Evolutionary conservation across 2,113 vertebrate genomes (phyloP).

Genomic region (Haplotaxodon microlepis): DNA sequence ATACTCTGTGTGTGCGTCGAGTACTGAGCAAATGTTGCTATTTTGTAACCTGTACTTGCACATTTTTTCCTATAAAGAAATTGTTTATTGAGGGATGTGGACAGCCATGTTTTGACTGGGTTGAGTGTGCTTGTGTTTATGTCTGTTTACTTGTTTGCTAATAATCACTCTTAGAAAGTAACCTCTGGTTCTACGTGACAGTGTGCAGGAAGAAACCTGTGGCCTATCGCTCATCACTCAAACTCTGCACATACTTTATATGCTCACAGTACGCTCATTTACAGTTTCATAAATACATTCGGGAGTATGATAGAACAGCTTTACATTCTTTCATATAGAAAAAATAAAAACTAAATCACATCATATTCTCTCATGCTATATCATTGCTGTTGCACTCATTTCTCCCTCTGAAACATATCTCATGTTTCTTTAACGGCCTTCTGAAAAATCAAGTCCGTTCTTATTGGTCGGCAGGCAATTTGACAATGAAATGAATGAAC

Average conservation of each 20-base stretch:
- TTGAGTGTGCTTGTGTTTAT: background rate
- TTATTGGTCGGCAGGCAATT: background rate
- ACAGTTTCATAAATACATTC: background rate
- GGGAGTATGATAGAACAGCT: background rate
- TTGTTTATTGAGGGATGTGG: background rate
- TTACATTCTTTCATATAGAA: background rate
- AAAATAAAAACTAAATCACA: background rate
- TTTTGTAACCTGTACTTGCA: background rate
- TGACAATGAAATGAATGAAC: background rate
- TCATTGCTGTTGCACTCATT: background rate
- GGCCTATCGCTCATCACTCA: background rate
- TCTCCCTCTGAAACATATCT: background rate
- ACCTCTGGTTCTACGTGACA: background rate
- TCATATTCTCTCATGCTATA: background rate
- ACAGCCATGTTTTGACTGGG: background rate
- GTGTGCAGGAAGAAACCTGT: background rate
- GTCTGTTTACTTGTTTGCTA: background rate
- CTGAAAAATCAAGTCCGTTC: background rate
- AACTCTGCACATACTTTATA: background rate
- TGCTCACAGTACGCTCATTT: background rate
- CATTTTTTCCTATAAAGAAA: no score
- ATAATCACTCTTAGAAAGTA: background rate
- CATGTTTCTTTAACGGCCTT: background rate
- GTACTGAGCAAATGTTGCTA: background rate
- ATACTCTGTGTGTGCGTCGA: background rate